These are phyloP conservation scores for Hyposoter didymator DNA, from an alignment of 2,888 invertebrate species.

Conservation along the genomic window DNA sequence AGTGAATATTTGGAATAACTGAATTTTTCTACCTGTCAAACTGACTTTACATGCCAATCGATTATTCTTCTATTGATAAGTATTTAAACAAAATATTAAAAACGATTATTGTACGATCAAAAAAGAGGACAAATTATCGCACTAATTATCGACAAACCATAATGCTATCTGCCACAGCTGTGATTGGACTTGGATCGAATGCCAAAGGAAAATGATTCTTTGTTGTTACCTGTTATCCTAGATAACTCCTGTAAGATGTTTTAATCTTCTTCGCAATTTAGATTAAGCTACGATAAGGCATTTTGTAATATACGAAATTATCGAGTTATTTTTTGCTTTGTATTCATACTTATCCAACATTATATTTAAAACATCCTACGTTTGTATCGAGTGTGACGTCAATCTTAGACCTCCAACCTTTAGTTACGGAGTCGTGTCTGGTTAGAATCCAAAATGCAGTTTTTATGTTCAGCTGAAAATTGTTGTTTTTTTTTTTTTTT, in stretches of 20 bases:
- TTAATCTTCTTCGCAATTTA: background rate
- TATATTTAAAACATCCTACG: background rate
- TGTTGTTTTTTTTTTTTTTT: too few relatives aligned
- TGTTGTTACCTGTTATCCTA: conserved; percentile 7
- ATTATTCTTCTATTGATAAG: background rate
- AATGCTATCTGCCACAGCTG: conserved; percentile 21
- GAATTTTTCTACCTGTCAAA: background rate
- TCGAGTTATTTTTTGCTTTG: background rate
- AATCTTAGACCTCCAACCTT: background rate
- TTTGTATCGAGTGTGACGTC: background rate
- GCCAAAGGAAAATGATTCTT: conserved; percentile 28
- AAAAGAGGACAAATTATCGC: background rate
- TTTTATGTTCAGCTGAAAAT: too few relatives aligned
- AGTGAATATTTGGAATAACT: background rate
- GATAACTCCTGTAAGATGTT: background rate
- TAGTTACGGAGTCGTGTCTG: too few relatives aligned
- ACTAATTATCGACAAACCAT: background rate
- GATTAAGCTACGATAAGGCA: background rate
- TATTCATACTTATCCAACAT: background rate
- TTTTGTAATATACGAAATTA: conserved; percentile 3
- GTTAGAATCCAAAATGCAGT: too few relatives aligned
- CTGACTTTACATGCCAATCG: background rate
- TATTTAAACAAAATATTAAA: background rate
- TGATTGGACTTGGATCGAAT: conserved; percentile 32
- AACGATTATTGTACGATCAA: background rate